These are phyloP conservation scores for Cebidichthys violaceus DNA, from an alignment of 2,113 vertebrate species.

Conservation along the genomic window DNA sequence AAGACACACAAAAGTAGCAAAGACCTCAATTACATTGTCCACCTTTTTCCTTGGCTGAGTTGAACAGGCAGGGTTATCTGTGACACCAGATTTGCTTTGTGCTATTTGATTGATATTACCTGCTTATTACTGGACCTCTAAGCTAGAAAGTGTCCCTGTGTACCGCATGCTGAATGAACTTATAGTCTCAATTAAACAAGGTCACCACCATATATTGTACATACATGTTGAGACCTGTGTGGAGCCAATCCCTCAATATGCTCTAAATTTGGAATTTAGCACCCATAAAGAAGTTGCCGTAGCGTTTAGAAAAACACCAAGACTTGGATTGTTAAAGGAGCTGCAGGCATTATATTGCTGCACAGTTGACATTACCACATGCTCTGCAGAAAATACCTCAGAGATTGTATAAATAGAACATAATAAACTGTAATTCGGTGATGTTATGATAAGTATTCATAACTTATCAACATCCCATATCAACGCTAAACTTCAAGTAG, in stretches of 20 bases:
- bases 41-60: neutral
- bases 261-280: neutral
- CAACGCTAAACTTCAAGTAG: neutral
- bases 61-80: constrained; percentile 1
- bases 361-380: neutral
- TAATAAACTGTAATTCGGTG: neutral
- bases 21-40: neutral
- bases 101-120: constrained; percentile 24
- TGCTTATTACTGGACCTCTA: constrained; percentile 5
- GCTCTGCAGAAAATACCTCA: neutral
- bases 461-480: neutral
- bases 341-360: neutral
- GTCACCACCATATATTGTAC: neutral
- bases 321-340: neutral
- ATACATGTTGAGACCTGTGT: neutral
- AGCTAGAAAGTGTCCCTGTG: neutral
- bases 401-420: neutral
- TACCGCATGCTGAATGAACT: neutral
- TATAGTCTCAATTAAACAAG: constrained; percentile 15
- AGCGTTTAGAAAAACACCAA: neutral
- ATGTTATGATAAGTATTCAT: neutral
- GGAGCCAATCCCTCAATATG: neutral
- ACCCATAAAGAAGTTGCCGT: neutral
- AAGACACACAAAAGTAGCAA: constrained; percentile 10
- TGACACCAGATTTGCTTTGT: constrained; percentile 15